Evolutionary conservation across 1,140 invertebrate genomes (phyloP).

Genomic region (Scylla paramamosain): DNA sequence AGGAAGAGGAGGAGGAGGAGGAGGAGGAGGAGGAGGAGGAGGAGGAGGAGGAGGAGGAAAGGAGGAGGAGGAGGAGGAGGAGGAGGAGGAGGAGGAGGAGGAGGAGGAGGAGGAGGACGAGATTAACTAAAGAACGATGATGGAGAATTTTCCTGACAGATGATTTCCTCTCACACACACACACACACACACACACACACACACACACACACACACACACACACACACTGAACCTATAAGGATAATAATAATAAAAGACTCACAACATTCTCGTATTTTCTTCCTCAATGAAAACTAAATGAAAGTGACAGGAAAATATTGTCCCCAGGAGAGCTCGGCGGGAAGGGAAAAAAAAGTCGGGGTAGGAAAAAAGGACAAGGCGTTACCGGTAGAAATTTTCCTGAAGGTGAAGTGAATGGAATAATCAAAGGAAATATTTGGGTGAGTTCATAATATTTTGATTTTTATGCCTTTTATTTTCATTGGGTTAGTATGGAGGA

Average conservation of each 20-base stretch:
- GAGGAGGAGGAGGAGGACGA: neutral
- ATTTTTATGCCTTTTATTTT: no score
- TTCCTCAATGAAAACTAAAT: neutral
- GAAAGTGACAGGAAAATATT: neutral
- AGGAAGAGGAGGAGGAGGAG: slow-evolving; percentile 47
- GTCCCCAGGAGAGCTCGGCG: neutral
- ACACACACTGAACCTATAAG: neutral
- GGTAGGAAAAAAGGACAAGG: neutral
- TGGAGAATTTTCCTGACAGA: neutral
- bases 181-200: slow-evolving; percentile 34
- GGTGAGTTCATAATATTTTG: no score
- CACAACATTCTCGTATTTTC: neutral
- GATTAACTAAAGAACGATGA: neutral
- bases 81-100: neutral
- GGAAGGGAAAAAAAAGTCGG: neutral
- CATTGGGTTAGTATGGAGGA: neutral
- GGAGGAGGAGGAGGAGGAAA: neutral
- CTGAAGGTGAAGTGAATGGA: neutral
- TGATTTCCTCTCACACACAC: neutral
- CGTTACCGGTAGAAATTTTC: neutral
- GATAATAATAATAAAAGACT: no score
- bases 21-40: neutral
- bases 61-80: slow-evolving; percentile 11
- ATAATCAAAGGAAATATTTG: no score
- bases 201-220: neutral